Conservation (phyloP, 2,888 invertebrate species). For the Platypus cylindrus region DNA sequence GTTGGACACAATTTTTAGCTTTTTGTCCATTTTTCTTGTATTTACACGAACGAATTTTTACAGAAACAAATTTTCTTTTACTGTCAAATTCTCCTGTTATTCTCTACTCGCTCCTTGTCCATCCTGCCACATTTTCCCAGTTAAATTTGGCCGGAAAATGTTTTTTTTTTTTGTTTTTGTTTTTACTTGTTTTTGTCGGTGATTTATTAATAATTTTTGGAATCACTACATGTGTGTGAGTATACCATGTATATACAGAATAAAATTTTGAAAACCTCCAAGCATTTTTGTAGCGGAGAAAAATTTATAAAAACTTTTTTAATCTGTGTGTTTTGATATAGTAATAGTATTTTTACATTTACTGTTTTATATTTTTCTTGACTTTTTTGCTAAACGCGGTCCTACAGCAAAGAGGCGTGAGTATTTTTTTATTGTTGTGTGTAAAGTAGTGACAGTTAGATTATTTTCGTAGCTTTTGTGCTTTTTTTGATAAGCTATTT, state of each 20-base stretch:
- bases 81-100: no score
- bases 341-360: conserved; percentile 33
- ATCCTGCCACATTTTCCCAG: no score
- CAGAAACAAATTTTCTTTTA: no score
- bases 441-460: conserved; percentile 30
- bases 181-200: no score
- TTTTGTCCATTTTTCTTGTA: no score
- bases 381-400: conserved; percentile 60
- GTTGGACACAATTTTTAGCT: no score
- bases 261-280: conserved; percentile 30
- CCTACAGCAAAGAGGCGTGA: conserved; percentile 56
- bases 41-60: no score
- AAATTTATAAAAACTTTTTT: conserved; percentile 25
- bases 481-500: conserved; percentile 20
- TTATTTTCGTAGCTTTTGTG: conserved; percentile 27
- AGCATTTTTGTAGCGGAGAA: conserved; percentile 39
- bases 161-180: no score
- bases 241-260: conserved; percentile 25
- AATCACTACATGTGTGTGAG: conserved; percentile 61
- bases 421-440: conserved; percentile 50
- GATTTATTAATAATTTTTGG: conserved; percentile 10
- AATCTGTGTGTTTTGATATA: conserved; percentile 21
- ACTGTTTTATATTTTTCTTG: conserved; percentile 41
- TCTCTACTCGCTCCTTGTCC: no score
- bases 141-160: no score